A percentile compares a stretch with the other conserved stretches of the same genome.
These are phyloP conservation scores for Philopotamus ludificatus DNA, from an alignment of 1,140 invertebrate species.

Conservation along the genomic window DNA sequence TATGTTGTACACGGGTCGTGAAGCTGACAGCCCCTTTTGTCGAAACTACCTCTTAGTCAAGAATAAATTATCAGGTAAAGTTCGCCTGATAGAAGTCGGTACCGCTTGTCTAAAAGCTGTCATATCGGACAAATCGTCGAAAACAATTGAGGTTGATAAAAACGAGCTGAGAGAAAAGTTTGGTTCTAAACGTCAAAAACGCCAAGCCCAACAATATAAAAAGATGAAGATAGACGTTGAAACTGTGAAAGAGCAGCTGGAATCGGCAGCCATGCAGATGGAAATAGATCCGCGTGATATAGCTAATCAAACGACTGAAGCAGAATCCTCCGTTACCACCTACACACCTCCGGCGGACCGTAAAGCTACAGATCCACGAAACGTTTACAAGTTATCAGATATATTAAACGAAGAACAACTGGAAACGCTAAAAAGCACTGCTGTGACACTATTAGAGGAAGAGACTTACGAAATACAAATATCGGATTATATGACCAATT, in stretches of 20 bases:
- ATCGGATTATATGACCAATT: slow-evolving; percentile 27
- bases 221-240: slow-evolving; percentile 49
- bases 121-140: neutral
- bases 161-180: slow-evolving; percentile 49
- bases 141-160: neutral
- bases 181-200: slow-evolving; percentile 51
- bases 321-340: neutral
- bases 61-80: slow-evolving; percentile 32
- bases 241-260: slow-evolving; percentile 48
- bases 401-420: slow-evolving; percentile 46
- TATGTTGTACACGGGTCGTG: slow-evolving; percentile 25
- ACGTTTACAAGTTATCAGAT: slow-evolving; percentile 50
- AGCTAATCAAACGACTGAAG: slow-evolving; percentile 10
- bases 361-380: slow-evolving; percentile 44
- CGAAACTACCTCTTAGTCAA: slow-evolving; percentile 28
- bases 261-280: slow-evolving; percentile 44
- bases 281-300: slow-evolving; percentile 25
- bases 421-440: slow-evolving; percentile 18
- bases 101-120: slow-evolving; percentile 23
- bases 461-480: slow-evolving; percentile 13
- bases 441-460: slow-evolving; percentile 10
- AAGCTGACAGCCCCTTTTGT: slow-evolving; percentile 9
- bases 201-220: slow-evolving; percentile 50
- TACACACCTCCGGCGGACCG: slow-evolving; percentile 47
- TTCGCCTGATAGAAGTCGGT: slow-evolving; percentile 36